phyloP scores from a whole-genome alignment of 2,888 invertebrate genomes.

The Sipunculus nudus region DNA sequence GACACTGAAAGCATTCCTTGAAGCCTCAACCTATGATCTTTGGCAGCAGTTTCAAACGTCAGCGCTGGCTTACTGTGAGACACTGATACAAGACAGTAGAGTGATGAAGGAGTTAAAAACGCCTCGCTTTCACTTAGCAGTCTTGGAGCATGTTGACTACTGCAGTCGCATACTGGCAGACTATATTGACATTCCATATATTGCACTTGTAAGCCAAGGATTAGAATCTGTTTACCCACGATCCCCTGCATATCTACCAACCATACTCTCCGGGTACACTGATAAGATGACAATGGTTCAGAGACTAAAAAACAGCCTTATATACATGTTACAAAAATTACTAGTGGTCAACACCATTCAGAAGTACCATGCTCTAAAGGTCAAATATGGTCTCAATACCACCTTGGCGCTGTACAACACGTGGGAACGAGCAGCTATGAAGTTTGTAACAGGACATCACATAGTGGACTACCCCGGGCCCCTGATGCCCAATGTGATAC shows the following conservation, averaged over 20 bases:
- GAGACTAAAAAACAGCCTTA: conserved; percentile 22
- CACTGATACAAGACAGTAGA: conserved; percentile 3
- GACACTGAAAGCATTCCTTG: conserved; percentile 13
- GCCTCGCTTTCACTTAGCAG: conserved; percentile 16
- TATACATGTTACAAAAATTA: conserved; percentile 19
- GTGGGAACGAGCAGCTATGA: conserved; percentile 17
- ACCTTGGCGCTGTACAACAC: conserved; percentile 9
- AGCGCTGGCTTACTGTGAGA: conserved; percentile 15
- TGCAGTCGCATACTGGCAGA: conserved; percentile 27
- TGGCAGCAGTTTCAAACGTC: conserved; percentile 15
- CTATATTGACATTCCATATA: conserved; percentile 26
- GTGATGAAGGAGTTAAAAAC: conserved; percentile 10
- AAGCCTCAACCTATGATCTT: conserved; percentile 10
- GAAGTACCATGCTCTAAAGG: conserved; percentile 15
- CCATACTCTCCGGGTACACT: conserved; percentile 22
- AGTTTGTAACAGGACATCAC: conserved; percentile 24
- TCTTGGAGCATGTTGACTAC: conserved; percentile 27
- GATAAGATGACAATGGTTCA: conserved; percentile 21
- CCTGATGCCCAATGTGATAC: conserved; percentile 15
- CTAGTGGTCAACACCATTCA: conserved; percentile 12
- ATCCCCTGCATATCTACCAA: conserved; percentile 24
- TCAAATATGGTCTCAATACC: conserved; percentile 14
- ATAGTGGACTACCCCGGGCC: conserved; percentile 30
- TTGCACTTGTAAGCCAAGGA: conserved; percentile 24
- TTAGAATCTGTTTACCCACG: conserved; percentile 15